Conservation (phyloP, 2,888 invertebrate species). For the Dryobota labecula region DNA sequence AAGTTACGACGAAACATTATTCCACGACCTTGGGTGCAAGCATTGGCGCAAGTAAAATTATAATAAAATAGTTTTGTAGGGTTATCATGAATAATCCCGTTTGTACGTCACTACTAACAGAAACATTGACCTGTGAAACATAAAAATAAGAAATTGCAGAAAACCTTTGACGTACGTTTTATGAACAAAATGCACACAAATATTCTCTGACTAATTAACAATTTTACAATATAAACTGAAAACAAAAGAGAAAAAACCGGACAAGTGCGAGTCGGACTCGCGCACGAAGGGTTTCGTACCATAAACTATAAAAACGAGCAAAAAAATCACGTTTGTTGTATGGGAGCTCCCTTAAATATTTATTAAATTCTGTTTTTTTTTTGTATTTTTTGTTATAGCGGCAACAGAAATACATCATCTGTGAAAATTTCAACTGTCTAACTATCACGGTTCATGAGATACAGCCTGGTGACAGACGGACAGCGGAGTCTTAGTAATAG, state of each 20-base stretch:
- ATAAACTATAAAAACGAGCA: too few species aligned
- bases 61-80: slow-evolving; percentile 18
- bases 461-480: too few species aligned
- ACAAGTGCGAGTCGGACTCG: too few species aligned
- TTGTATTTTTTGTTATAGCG: too few species aligned
- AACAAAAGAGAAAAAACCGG: neutral
- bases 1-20: slow-evolving; percentile 12
- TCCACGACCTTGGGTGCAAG: slow-evolving; percentile 31
- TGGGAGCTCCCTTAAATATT: too few species aligned
- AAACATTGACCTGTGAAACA: neutral
- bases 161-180: neutral
- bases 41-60: slow-evolving; percentile 17
- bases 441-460: too few species aligned
- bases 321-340: too few species aligned
- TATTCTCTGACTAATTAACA: neutral
- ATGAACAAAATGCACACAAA: neutral
- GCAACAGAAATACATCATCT: too few species aligned
- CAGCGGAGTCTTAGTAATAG: too few species aligned
- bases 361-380: too few species aligned
- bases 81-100: slow-evolving; percentile 1
- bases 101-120: neutral
- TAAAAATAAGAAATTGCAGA: neutral
- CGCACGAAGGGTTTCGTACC: too few species aligned
- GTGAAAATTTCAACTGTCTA: too few species aligned
- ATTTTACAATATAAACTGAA: neutral